A percentile compares a stretch with the other conserved stretches of the same genome.
phyloP scores from a whole-genome alignment of 2,888 invertebrate species.

The Vannuccia rotundouncinata region DNA sequence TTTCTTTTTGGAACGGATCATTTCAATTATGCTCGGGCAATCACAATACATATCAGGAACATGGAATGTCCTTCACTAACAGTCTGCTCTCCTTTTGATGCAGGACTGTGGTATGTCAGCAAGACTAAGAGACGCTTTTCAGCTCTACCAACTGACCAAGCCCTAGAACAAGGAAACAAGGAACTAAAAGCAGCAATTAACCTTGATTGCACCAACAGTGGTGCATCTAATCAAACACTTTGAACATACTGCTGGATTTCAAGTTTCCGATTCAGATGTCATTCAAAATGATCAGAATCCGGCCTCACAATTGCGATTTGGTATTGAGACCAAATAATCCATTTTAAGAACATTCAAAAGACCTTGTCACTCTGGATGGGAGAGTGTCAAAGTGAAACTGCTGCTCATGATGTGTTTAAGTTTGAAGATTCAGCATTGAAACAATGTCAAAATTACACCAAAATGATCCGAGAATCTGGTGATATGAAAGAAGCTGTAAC shows the following conservation, averaged over 20 bases:
- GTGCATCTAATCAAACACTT: slow-evolving; percentile 2
- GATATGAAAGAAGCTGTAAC: background rate
- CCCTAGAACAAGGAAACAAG: slow-evolving; percentile 15
- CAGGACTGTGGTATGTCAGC: slow-evolving; percentile 7
- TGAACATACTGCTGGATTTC: slow-evolving; percentile 21
- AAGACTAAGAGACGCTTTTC: slow-evolving; percentile 10
- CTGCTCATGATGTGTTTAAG: slow-evolving; percentile 26
- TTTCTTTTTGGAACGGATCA: slow-evolving; percentile 22
- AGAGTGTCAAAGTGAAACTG: slow-evolving; percentile 14
- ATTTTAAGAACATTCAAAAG: slow-evolving; percentile 17
- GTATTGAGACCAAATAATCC: slow-evolving; percentile 23
- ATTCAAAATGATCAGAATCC: slow-evolving; percentile 6
- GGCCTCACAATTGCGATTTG: slow-evolving; percentile 15
- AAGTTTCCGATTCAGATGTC: slow-evolving; percentile 4
- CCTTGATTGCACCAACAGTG: slow-evolving; percentile 17
- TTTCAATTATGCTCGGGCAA: slow-evolving; percentile 11
- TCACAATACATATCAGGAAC: slow-evolving; percentile 17
- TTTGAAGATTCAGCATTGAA: slow-evolving; percentile 23
- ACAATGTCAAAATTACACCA: slow-evolving; percentile 17
- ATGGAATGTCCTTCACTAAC: slow-evolving; percentile 2
- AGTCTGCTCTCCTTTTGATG: background rate
- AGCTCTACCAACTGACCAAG: slow-evolving; percentile 26
- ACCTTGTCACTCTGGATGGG: slow-evolving; percentile 19
- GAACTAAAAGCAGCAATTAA: slow-evolving; percentile 20
- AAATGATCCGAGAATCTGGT: slow-evolving; percentile 14